phyloP scores from a whole-genome alignment of 2,113 vertebrate species.

The Trochalopteron elliotii region DNA sequence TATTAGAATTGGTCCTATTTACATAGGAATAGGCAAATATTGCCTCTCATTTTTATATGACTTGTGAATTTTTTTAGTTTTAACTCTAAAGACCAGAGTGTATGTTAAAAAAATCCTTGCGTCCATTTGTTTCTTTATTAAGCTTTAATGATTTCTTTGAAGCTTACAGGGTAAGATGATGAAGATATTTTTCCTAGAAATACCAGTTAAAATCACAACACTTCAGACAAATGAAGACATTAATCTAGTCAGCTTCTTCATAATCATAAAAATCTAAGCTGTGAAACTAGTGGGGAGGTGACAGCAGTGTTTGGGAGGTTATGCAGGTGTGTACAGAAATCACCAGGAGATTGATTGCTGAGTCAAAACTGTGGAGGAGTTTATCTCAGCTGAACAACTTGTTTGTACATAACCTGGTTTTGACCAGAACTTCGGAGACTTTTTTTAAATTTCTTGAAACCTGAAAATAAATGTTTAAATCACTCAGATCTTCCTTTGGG shows the following conservation, averaged over 20 bases:
- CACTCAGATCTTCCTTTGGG: background rate
- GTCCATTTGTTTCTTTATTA: constrained; percentile 30
- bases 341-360: background rate
- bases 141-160: constrained; percentile 51
- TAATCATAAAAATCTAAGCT: background rate
- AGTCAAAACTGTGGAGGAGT: background rate
- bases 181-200: constrained; percentile 60
- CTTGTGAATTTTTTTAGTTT: background rate
- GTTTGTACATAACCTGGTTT: background rate
- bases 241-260: background rate
- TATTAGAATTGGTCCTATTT: background rate
- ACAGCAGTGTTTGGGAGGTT: background rate
- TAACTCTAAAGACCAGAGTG: background rate
- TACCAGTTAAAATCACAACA: constrained; percentile 38
- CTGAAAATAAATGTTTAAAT: background rate
- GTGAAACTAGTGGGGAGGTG: background rate
- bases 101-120: background rate
- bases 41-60: background rate
- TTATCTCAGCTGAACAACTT: background rate
- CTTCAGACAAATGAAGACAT: background rate
- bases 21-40: background rate
- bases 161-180: constrained; percentile 22
- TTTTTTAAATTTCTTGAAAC: background rate
- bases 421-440: background rate
- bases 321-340: background rate